Evolutionary conservation across 2,888 invertebrate genomes (phyloP), one percentile per base, ranked within the genome.

Genomic region (Adelognathus sp.): DNA sequence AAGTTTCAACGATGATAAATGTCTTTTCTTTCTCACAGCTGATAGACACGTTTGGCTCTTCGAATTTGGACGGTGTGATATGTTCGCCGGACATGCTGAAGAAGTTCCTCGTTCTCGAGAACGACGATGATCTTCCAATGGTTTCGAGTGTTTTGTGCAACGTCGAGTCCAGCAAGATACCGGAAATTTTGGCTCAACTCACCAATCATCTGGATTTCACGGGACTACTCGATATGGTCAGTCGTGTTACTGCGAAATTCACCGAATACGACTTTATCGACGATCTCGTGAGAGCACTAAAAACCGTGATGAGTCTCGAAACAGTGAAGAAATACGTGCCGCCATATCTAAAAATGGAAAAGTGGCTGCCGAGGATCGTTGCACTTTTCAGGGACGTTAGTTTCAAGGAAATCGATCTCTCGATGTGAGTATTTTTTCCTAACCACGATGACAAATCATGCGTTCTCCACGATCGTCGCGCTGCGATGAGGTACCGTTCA

Each of bases 141-240:
- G 88, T 94, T 3, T 92, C 92, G 0, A 82, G 87, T 14, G 90
- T 90, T 36, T 83, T 94, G 3, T 94, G 94, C 81, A 86, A 88
- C 2, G 84, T 92, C 36, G 88, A 92, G 1, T 86, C 90, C 31
- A 87, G 88, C 1, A 90, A 92, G 2, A 82, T 93, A 56, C 92
- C 93, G 60, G 90, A 87, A 39, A 90, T 93, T 77, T 80, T 93
- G 2, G 90, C 92, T 70, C 92, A 92, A 61, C 76, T 94, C 3
- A 72, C 93, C 44, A 87, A 92, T 63, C 92, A 94, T 85, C 86
- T 94, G 1, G 91, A 94, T 84, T 92, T 93, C 76, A 91, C 88
- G n/a, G 93, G 93, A 84, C 92, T 93, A 83, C 80, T 94, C 66
- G 92, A 91, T 79, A 93, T 93, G 93, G 93, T 93, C 31, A 86